Base-by-base conservation (phyloP, 2,888 invertebrate species). In the Muschampia plurimacula region DNA sequence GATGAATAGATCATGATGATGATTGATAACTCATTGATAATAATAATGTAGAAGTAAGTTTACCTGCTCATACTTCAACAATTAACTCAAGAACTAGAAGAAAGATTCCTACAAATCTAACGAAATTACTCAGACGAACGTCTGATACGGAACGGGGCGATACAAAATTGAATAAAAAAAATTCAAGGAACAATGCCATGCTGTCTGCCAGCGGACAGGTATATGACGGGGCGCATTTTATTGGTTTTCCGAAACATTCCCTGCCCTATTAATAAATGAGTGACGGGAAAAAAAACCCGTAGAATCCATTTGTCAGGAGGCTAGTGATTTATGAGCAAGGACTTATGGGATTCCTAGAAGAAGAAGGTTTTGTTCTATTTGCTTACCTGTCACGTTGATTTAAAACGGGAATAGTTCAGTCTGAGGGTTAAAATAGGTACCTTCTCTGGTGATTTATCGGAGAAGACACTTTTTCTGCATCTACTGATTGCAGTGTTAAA, bases 191-290 rank as follows among this genome's bases (percentile, higher is more conserved):
- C 93, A 94, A 93, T 86, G 93, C 89, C 94, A 91, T 89, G 93
- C 94, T 89, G 94, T 94, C 94, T 94, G 89, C 84, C 85, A 78
- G 83, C 84, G 82, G 94, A 93, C 94, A 94, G 94, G 94, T 94
- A 94, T 93, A 93, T 94, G 94, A 94, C 93, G 89, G 89, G 92
- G 93, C 94, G 88, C 91, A 93, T 94, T 93, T 94, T 94, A 94
- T 94, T 92, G 92, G 94, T 93, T 93, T 94, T 92, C 92, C 92
- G 92, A 92, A 94, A 92, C 92, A 93, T 93, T 92, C 93, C 85
- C 88, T 74, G 90, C 84, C 89, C 92, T 93, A 93, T 94, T 94
- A 93, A 93, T 93, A 94, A 94, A 93, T 94, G 93, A 94, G 93
- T 89, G 87, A 89, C 85, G 86, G 86, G 84, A 89, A 93, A 93